Evolutionary conservation across 2,113 vertebrate species (phyloP).

Genomic region (Abramis brama): DNA sequence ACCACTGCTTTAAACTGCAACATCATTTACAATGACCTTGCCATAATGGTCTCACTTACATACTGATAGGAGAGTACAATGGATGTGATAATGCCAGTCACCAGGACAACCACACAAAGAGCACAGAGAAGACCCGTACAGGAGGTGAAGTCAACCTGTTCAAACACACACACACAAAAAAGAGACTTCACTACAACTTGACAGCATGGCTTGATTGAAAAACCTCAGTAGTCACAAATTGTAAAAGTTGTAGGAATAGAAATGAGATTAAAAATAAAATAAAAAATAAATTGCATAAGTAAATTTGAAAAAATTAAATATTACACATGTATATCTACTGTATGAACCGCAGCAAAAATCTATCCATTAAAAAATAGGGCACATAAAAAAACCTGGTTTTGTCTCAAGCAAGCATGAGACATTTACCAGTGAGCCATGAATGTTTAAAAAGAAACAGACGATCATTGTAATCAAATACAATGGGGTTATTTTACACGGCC

Average conservation of each 20-base stretch:
- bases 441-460: constrained; percentile 71
- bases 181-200: background rate
- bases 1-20: background rate
- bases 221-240: background rate
- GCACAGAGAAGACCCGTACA: constrained; percentile 89
- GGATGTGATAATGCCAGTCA: constrained; percentile 85
- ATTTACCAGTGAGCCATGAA: constrained; percentile 66
- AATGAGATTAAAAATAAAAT: background rate
- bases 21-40: background rate
- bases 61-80: constrained; percentile 91
- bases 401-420: constrained; percentile 15
- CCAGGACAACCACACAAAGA: constrained; percentile 83
- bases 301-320: background rate
- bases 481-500: constrained; percentile 68
- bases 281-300: background rate
- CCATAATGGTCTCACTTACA: constrained; percentile 73
- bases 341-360: background rate
- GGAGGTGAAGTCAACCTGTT: constrained; percentile 95
- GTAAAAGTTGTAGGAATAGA: background rate
- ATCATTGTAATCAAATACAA: constrained; percentile 76
- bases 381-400: constrained; percentile 4
- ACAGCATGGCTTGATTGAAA: background rate
- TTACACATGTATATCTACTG: background rate
- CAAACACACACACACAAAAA: constrained; percentile 8
- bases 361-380: background rate